These are phyloP conservation scores for Eremobia ochroleuca DNA, from an alignment of 2,888 invertebrate genomes.

Conservation along the genomic window DNA sequence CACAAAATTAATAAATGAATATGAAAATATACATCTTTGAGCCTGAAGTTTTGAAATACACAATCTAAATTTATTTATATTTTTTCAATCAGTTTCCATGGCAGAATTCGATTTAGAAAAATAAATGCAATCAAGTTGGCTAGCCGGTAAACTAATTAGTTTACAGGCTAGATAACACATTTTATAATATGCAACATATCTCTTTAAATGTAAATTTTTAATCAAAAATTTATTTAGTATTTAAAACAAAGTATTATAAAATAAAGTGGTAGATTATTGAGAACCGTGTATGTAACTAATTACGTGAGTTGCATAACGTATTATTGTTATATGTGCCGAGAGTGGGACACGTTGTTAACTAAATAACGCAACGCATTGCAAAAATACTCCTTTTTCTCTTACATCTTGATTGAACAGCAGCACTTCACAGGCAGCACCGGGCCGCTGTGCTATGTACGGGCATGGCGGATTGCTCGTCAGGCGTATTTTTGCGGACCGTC, in stretches of 20 bases:
- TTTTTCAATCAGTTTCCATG: slow-evolving; percentile 19
- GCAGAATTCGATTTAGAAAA: neutral
- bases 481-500: neutral
- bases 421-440: neutral
- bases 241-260: neutral
- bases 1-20: no score
- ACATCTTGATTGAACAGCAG: neutral
- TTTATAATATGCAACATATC: slow-evolving; percentile 2
- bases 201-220: neutral
- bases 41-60: neutral
- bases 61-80: neutral
- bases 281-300: neutral
- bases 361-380: neutral
- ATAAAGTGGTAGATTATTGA: neutral
- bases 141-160: neutral
- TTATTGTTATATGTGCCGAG: neutral
- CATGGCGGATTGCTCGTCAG: neutral
- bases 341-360: neutral
- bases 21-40: no score
- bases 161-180: no score
- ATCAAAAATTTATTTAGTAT: neutral
- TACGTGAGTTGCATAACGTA: neutral
- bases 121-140: slow-evolving; percentile 1
- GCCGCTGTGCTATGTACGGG: neutral
- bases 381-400: neutral